Conservation (phyloP, 1,140 invertebrate genomes). For the Cataglyphis hispanica region DNA sequence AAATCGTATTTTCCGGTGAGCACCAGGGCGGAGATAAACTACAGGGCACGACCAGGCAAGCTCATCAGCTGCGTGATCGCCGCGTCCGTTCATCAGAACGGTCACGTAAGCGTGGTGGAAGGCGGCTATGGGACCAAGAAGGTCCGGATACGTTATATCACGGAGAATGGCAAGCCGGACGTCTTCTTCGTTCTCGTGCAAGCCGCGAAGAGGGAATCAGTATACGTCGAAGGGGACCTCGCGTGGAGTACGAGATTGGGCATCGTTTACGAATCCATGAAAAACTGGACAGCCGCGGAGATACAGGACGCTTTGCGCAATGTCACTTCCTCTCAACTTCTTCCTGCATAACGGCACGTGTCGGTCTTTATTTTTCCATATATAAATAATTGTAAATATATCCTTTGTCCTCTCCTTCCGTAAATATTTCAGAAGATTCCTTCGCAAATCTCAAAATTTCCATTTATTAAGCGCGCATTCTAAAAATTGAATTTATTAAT, state of each 20-base stretch:
- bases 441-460: background rate
- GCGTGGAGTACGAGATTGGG: background rate
- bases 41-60: background rate
- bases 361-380: background rate
- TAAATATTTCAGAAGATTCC: background rate
- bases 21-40: background rate
- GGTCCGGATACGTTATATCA: slow-evolving; percentile 41
- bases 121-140: slow-evolving; percentile 39
- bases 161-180: slow-evolving; percentile 11
- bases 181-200: slow-evolving; percentile 54
- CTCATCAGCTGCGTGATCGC: slow-evolving; percentile 64
- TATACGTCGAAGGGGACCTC: background rate
- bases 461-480: background rate
- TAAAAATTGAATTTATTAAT: background rate
- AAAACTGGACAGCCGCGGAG: slow-evolving; percentile 44
- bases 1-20: slow-evolving; percentile 49
- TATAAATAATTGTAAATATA: background rate
- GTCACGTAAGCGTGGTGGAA: slow-evolving; percentile 51
- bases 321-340: background rate
- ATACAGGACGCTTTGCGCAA: slow-evolving; percentile 14
- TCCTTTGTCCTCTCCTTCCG: background rate
- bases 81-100: slow-evolving; percentile 56
- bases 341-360: background rate
- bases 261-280: slow-evolving; percentile 22
- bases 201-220: background rate